A percentile compares a stretch with the other conserved stretches of the same genome.
Evolutionary conservation across 1,140 invertebrate genomes (phyloP).

Genomic region (Drosophila erecta): DNA sequence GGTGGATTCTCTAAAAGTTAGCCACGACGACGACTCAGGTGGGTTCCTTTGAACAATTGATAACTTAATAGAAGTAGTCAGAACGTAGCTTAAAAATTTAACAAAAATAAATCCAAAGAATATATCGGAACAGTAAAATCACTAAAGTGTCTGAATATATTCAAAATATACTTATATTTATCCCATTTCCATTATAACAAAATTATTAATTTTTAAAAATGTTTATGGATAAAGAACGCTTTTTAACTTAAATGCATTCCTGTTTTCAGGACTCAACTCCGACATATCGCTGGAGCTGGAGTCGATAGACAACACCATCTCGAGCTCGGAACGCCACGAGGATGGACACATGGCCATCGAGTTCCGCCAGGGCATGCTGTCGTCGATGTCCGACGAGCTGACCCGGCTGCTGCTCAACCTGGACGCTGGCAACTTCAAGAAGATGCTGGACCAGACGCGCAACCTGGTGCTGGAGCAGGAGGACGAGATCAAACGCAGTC

Average conservation of each 20-base stretch:
- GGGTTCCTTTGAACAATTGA: background rate
- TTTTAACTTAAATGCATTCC: background rate
- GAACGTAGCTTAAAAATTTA: no score
- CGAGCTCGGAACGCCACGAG: slow-evolving; percentile 82
- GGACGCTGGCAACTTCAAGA: slow-evolving; percentile 91
- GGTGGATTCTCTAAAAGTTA: slow-evolving; percentile 89
- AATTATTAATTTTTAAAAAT: no score
- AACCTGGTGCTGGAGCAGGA: slow-evolving; percentile 90
- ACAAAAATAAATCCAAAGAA: no score
- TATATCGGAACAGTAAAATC: no score
- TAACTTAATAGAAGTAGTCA: no score
- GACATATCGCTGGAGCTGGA: slow-evolving; percentile 85
- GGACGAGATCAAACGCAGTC: slow-evolving; percentile 91
- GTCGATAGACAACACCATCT: slow-evolving; percentile 85
- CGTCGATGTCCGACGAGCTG: slow-evolving; percentile 89
- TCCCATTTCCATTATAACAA: no score
- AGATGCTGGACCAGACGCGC: slow-evolving; percentile 91
- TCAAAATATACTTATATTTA: no score
- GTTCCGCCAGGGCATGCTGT: slow-evolving; percentile 86
- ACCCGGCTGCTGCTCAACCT: slow-evolving; percentile 90
- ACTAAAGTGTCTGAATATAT: no score
- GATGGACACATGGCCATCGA: slow-evolving; percentile 81
- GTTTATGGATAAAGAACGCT: background rate
- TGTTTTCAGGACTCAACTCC: slow-evolving; percentile 85
- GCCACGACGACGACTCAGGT: slow-evolving; percentile 89